Conservation (phyloP, 2,888 invertebrate species). For the Cosmia trapezina region DNA sequence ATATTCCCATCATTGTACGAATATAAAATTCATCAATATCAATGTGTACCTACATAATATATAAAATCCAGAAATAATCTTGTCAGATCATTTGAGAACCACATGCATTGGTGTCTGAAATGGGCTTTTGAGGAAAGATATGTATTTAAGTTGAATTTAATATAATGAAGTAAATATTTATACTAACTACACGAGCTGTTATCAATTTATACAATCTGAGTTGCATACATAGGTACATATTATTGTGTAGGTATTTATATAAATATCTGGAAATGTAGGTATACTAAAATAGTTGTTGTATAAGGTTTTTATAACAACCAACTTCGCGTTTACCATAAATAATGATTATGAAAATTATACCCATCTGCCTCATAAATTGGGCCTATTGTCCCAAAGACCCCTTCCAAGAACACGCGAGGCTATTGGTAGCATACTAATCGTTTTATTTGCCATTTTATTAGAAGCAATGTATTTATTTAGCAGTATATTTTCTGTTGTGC, state of each 20-base stretch:
- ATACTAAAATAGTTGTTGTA: constrained; percentile 16
- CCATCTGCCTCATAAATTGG: constrained; percentile 45
- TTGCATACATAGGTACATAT: constrained; percentile 11
- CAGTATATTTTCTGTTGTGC: background rate
- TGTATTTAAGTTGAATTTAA: constrained; percentile 7
- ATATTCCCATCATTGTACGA: no score
- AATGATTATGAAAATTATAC: constrained; percentile 49
- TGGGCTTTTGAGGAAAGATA: background rate
- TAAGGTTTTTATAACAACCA: constrained; percentile 24
- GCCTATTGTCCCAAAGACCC: constrained; percentile 40
- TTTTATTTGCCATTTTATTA: constrained; percentile 17
- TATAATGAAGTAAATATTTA: constrained; percentile 19
- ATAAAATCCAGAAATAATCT: no score
- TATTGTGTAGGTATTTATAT: background rate
- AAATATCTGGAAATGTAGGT: constrained; percentile 24
- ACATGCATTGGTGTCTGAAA: no score
- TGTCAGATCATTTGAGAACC: no score
- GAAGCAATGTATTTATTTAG: background rate
- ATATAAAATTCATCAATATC: no score
- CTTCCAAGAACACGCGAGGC: constrained; percentile 41
- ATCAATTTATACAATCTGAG: constrained; percentile 17
- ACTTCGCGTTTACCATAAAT: constrained; percentile 36
- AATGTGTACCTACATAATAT: no score
- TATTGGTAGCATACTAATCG: constrained; percentile 23
- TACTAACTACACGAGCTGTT: constrained; percentile 8